These are phyloP conservation scores for Euplexia lucipara DNA, from an alignment of 2,888 invertebrate species.

Conservation along the genomic window DNA sequence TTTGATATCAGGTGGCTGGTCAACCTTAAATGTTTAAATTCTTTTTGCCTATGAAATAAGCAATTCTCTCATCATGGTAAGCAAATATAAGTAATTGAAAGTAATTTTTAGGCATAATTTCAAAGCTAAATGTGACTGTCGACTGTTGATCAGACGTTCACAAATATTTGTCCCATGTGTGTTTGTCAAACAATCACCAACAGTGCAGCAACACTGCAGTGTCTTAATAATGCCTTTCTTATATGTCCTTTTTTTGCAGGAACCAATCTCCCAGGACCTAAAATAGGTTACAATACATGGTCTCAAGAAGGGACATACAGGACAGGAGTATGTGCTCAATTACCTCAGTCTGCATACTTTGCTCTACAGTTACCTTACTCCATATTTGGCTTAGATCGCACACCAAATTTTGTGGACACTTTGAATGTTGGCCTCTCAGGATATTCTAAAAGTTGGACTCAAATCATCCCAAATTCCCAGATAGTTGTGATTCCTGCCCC, in stretches of 20 bases:
- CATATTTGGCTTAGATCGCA: constrained; percentile 99
- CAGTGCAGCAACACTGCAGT: no score
- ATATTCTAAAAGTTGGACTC: constrained; percentile 94
- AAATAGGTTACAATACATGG: constrained; percentile 96
- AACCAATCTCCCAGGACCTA: constrained; percentile 97
- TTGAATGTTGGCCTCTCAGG: constrained; percentile 95
- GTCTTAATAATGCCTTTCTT: no score
- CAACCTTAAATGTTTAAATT: no score
- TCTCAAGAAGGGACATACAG: constrained; percentile 96
- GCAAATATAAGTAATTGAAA: no score
- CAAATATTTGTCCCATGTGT: background rate
- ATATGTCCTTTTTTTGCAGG: constrained; percentile 74
- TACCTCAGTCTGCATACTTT: constrained; percentile 97
- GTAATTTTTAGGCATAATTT: no score
- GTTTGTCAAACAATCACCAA: no score
- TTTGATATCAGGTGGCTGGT: no score
- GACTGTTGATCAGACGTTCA: no score
- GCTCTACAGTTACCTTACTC: constrained; percentile 98
- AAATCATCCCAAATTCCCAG: constrained; percentile 99
- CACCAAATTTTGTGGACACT: constrained; percentile 99
- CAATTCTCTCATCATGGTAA: no score
- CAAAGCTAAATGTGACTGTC: no score
- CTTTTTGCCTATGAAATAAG: no score
- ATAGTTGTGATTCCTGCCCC: constrained; percentile 98
- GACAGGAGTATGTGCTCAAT: constrained; percentile 96